Conservation (phyloP, 2,888 invertebrate genomes). For the Sympetrum striolatum region DNA sequence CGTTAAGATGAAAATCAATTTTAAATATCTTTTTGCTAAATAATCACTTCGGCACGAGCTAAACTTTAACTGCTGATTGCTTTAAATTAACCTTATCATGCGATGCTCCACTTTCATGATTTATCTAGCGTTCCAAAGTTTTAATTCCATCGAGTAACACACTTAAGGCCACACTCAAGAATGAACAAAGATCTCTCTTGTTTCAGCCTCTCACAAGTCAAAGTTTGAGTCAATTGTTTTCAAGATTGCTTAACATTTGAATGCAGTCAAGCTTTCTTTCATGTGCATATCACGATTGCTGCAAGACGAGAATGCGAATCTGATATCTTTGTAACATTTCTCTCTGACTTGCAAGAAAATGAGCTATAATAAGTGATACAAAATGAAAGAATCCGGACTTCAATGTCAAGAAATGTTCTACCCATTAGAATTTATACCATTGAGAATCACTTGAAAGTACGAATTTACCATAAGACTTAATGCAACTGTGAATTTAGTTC, state of each 20-base stretch:
- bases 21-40: too few relatives aligned
- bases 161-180: not conserved
- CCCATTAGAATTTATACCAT: not conserved
- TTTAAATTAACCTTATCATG: not conserved
- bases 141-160: not conserved
- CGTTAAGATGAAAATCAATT: too few relatives aligned
- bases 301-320: not conserved
- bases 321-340: not conserved
- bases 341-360: not conserved
- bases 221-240: not conserved
- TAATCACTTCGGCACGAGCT: too few relatives aligned
- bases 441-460: too few relatives aligned
- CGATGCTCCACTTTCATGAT: not conserved
- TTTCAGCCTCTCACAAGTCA: not conserved
- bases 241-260: not conserved
- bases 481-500: too few relatives aligned
- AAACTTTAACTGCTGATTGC: too few relatives aligned
- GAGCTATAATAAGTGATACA: not conserved
- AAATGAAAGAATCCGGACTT: not conserved
- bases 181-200: not conserved
- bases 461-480: too few relatives aligned
- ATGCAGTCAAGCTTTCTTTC: not conserved
- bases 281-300: not conserved
- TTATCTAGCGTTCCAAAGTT: conserved; percentile 22
- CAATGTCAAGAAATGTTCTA: not conserved